Evolutionary conservation across 1,140 invertebrate genomes (phyloP), one percentile per base, ranked within the genome.

Genomic region (Calephelis virginiensis): DNA sequence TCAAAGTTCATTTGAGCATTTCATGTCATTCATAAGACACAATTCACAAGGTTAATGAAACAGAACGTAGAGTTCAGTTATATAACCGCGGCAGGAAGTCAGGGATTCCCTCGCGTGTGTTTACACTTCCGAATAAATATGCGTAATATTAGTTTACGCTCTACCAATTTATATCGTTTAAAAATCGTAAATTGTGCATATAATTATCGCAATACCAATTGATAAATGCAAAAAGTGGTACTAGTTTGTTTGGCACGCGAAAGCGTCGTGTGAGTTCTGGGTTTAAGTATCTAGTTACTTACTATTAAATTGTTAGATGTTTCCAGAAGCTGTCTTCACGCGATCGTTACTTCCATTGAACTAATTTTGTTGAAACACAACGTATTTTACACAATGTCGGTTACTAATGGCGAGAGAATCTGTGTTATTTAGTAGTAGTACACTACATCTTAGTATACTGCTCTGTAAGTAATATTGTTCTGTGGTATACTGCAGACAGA

Each of bases 61-160:
- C 7, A 56, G 53, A 56, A 56, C 53, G 53, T 28, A 7, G 10
- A 37, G 10, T 17, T 56, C 6, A 43, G 8, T 56, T 56, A 56
- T 56, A 37, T 56, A 56, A 56, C 37, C 37, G 28, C 37, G 53
- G 17, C 37, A 56, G 53, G 53, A 56, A 56, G 53, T 56, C 17
- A 37, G 53, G 53, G 53, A 56, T 56, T 56, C 53, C 53, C 53
- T 56, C 6, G 53, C 53, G 53, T 56, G 53, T 56, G 53, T 56
- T 56, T 56, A 56, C 50, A 56, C 50, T 56, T 56, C 50, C 50
- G 50, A 56, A 56, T 56, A 6, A 53, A 53, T 28, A 28, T 53
- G 14, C 13, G 50, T 53, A 56, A 56, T 56, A 56, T 56, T 56
- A 28, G 14, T 14, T 56, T 28, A 56, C 10, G 50, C 17, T 53